phyloP scores from a whole-genome alignment of 2,888 invertebrate species.

The Apamea crenata region DNA sequence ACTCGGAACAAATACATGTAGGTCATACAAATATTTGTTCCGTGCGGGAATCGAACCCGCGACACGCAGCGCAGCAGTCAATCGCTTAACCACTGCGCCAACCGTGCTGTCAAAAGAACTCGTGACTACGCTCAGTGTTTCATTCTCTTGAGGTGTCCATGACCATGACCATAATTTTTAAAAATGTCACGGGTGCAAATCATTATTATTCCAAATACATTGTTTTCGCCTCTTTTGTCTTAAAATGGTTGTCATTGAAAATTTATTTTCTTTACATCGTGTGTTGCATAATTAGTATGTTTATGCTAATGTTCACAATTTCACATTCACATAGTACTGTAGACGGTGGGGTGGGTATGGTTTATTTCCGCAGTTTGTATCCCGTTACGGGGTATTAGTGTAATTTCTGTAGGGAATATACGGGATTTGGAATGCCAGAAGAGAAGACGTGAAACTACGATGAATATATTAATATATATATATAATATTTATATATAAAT shows the following conservation, averaged over 20 bases:
- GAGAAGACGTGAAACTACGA: background rate
- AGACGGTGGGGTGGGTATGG: constrained; percentile 44
- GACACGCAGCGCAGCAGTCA: too few species aligned
- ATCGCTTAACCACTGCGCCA: too few species aligned
- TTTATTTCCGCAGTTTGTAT: constrained; percentile 58
- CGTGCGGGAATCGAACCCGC: too few species aligned
- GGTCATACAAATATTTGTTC: too few species aligned
- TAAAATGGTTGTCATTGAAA: background rate
- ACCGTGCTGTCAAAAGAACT: too few species aligned
- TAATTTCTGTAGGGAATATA: constrained; percentile 37
- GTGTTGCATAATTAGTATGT: background rate
- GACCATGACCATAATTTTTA: background rate
- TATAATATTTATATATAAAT: too few species aligned
- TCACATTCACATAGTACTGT: constrained; percentile 10
- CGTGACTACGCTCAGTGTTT: too few species aligned
- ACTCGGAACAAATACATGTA: too few species aligned
- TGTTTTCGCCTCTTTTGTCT: background rate
- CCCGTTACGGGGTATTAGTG: constrained; percentile 54
- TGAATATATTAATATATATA: too few species aligned
- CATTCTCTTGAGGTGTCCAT: background rate
- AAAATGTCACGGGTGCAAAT: background rate
- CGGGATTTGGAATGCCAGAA: background rate
- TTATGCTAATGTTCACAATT: constrained; percentile 22
- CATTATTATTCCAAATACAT: constrained; percentile 1
- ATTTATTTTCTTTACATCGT: background rate